A percentile compares a stretch with the other conserved stretches of the same genome.
These are phyloP conservation scores for Melipona beecheii DNA, from an alignment of 2,888 invertebrate genomes.

Conservation along the genomic window DNA sequence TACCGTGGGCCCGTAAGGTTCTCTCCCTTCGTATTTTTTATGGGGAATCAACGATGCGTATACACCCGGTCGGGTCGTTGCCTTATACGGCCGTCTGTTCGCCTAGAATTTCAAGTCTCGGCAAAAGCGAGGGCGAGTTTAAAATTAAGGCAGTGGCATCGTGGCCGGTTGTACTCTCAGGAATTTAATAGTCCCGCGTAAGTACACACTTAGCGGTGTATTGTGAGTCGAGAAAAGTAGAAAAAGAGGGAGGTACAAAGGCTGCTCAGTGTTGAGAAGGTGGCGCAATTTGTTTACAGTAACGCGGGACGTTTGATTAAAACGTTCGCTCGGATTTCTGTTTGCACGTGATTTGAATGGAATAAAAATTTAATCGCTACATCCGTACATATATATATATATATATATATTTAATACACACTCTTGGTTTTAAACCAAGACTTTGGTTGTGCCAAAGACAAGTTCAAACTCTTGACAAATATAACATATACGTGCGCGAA, in stretches of 20 bases:
- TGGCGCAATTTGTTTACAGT: slow-evolving; percentile 37
- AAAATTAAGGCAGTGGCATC: slow-evolving; percentile 57
- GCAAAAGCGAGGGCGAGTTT: slow-evolving; percentile 42
- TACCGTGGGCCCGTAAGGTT: neutral
- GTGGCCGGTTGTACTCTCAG: slow-evolving; percentile 37
- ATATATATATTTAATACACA: too few relatives aligned
- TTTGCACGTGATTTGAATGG: too few relatives aligned
- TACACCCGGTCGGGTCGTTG: slow-evolving; percentile 35
- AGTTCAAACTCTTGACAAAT: too few relatives aligned
- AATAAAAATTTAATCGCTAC: too few relatives aligned
- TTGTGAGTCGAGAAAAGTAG: slow-evolving; percentile 1
- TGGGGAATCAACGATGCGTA: slow-evolving; percentile 27
- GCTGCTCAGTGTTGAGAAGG: slow-evolving; percentile 28
- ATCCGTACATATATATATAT: too few relatives aligned
- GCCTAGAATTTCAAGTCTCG: slow-evolving; percentile 54
- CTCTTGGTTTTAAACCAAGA: too few relatives aligned
- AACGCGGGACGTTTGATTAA: neutral
- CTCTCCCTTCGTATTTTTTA: slow-evolving; percentile 21
- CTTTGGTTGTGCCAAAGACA: too few relatives aligned
- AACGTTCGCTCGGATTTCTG: too few relatives aligned
- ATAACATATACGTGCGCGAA: too few relatives aligned
- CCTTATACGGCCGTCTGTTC: slow-evolving; percentile 32
- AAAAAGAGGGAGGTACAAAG: neutral
- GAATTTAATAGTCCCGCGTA: slow-evolving; percentile 64
- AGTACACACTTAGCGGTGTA: slow-evolving; percentile 60